These are phyloP conservation scores for Mimumesa dahlbomi DNA, from an alignment of 2,888 invertebrate genomes.

Conservation along the genomic window DNA sequence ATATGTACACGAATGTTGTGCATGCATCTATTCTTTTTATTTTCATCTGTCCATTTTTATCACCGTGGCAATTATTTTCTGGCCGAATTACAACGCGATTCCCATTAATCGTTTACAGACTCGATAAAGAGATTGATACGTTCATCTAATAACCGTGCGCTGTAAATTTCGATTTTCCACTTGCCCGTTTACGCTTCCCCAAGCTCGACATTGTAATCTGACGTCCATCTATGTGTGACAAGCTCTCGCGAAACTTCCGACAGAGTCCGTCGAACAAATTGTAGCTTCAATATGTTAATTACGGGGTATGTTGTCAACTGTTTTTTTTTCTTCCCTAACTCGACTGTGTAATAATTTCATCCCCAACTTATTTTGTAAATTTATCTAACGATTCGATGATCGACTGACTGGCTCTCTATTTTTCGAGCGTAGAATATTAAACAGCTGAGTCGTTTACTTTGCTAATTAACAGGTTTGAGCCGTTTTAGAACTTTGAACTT, in stretches of 20 bases:
- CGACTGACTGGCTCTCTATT: no score
- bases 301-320: conserved; percentile 5
- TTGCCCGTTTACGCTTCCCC: conserved; percentile 13
- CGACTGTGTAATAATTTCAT: no score
- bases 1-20: no score
- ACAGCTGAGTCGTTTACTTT: no score
- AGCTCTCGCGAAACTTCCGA: conserved; percentile 17
- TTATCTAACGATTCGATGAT: no score
- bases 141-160: neutral
- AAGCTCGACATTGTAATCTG: conserved; percentile 20
- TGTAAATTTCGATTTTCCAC: conserved; percentile 27
- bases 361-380: no score
- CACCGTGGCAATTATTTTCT: neutral
- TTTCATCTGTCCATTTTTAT: neutral
- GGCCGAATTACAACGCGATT: neutral
- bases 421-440: no score
- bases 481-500: no score
- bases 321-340: neutral
- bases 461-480: no score
- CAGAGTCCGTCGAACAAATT: conserved; percentile 23
- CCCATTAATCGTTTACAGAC: conserved; percentile 1
- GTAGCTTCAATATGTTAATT: conserved; percentile 9
- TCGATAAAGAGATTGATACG: conserved; percentile 3
- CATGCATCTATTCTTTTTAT: no score
- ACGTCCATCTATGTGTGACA: conserved; percentile 26